These are phyloP conservation scores for Drosophila maculinotata DNA, from an alignment of 2,888 invertebrate species.

Conservation along the genomic window DNA sequence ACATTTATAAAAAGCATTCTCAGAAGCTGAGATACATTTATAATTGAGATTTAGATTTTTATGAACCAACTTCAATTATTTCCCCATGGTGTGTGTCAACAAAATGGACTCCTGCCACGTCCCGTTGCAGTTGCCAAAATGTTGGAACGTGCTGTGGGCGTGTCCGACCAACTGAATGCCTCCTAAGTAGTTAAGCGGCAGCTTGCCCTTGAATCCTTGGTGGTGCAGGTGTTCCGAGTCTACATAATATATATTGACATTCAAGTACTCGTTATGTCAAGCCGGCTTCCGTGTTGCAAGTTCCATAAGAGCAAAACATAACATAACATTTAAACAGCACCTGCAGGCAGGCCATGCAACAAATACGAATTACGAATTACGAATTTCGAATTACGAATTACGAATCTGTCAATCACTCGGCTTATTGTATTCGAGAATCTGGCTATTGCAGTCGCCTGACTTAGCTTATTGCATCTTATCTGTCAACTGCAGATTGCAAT, in stretches of 20 bases:
- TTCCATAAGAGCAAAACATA: neutral
- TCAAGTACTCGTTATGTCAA: too few relatives aligned
- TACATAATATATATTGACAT: too few relatives aligned
- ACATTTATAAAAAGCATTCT: too few relatives aligned
- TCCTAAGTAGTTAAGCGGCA: neutral
- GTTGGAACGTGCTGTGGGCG: neutral
- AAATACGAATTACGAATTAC: too few relatives aligned
- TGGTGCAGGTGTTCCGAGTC: slow-evolving; percentile 4
- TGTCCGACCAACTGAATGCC: neutral
- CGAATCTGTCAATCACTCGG: slow-evolving; percentile 3
- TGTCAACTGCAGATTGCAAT: slow-evolving; percentile 50
- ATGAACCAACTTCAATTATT: too few relatives aligned
- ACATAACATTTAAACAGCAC: slow-evolving; percentile 5
- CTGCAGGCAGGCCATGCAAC: slow-evolving; percentile 6
- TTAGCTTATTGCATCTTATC: slow-evolving; percentile 25
- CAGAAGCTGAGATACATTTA: too few relatives aligned
- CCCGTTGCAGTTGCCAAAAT: slow-evolving; percentile 2
- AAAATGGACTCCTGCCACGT: slow-evolving; percentile 1
- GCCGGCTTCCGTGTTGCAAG: slow-evolving; percentile 1
- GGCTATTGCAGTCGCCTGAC: neutral
- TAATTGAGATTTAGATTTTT: too few relatives aligned
- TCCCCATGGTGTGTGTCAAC: neutral
- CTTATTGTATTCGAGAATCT: neutral
- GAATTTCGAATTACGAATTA: too few relatives aligned
- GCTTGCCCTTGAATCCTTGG: neutral